These are phyloP conservation scores for Phenganax marumi DNA, from an alignment of 92 coral and sea anemone species.

Conservation along the genomic window DNA sequence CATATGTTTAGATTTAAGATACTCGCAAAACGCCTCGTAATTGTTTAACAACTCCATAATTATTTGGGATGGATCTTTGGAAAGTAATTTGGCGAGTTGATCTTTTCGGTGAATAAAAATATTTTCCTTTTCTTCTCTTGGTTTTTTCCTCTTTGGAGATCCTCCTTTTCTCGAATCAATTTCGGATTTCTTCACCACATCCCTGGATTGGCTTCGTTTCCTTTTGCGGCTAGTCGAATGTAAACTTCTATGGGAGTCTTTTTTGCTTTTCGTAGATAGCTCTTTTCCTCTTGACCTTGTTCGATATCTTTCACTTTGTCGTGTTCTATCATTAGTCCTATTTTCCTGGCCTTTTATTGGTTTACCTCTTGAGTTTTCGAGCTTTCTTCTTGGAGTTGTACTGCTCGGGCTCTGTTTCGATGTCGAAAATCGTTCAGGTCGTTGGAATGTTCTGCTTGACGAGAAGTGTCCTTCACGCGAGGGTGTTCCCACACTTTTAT, in stretches of 20 bases:
- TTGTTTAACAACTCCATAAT: slow-evolving; percentile 71
- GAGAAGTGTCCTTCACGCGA: background rate
- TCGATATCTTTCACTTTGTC: background rate
- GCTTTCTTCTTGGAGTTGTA: background rate
- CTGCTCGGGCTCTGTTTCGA: background rate
- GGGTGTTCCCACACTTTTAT: background rate
- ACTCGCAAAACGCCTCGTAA: slow-evolving; percentile 43
- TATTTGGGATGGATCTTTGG: slow-evolving; percentile 70
- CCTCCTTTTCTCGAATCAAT: slow-evolving; percentile 10
- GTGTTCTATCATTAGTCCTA: background rate
- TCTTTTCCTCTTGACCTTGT: background rate
- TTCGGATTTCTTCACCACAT: background rate
- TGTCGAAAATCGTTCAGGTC: background rate
- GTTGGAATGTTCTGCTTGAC: background rate
- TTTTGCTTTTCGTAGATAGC: background rate
- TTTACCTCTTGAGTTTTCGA: background rate
- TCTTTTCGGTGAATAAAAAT: slow-evolving; percentile 13
- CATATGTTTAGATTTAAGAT: slow-evolving; percentile 43
- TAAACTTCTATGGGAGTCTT: background rate
- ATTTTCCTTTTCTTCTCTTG: background rate
- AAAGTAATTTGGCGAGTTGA: slow-evolving; percentile 49
- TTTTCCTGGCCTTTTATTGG: background rate
- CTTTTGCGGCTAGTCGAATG: background rate
- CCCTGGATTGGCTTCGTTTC: background rate
- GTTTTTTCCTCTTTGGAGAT: background rate